phyloP scores from a whole-genome alignment of 92 coral and sea anemone species.

The Montipora capitata region DNA sequence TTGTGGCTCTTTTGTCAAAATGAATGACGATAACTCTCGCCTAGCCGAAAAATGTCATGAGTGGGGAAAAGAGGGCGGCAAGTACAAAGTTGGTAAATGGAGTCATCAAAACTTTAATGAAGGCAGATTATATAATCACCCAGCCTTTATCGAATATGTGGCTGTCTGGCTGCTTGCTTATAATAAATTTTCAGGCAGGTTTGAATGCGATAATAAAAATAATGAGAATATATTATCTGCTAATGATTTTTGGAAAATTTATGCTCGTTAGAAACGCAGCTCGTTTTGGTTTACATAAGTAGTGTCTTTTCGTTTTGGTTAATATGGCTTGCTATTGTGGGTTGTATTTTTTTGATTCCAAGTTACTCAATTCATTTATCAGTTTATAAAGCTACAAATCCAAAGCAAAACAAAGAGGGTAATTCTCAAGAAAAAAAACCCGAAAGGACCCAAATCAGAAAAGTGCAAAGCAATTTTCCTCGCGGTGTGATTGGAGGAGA shows the following conservation, averaged over 20 bases:
- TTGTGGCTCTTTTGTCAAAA: conserved; percentile 25
- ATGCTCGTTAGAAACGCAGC: conserved; percentile 23
- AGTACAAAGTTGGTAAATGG: conserved; percentile 6
- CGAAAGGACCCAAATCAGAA: too few relatives aligned
- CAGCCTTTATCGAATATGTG: background rate
- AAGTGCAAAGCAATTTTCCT: too few relatives aligned
- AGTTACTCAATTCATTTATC: too few relatives aligned
- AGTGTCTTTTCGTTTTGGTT: too few relatives aligned
- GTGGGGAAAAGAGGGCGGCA: conserved; percentile 12
- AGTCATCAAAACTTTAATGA: background rate
- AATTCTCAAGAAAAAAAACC: too few relatives aligned
- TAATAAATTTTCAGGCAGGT: background rate
- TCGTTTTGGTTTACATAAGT: too few relatives aligned
- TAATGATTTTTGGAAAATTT: conserved; percentile 55
- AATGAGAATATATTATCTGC: background rate
- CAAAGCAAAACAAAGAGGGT: too few relatives aligned
- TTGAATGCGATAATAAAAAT: conserved; percentile 51
- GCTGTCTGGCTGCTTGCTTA: conserved; percentile 25
- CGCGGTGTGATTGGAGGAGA: too few relatives aligned
- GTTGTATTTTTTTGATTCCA: too few relatives aligned
- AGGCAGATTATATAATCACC: conserved; percentile 39
- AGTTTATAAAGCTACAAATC: too few relatives aligned
- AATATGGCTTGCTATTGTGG: too few relatives aligned
- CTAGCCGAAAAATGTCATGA: conserved; percentile 12
- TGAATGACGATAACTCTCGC: conserved; percentile 17